A percentile compares a stretch with the other conserved stretches of the same genome.
Conservation (phyloP, 2,888 invertebrate species). For the Serripes groenlandicus region DNA sequence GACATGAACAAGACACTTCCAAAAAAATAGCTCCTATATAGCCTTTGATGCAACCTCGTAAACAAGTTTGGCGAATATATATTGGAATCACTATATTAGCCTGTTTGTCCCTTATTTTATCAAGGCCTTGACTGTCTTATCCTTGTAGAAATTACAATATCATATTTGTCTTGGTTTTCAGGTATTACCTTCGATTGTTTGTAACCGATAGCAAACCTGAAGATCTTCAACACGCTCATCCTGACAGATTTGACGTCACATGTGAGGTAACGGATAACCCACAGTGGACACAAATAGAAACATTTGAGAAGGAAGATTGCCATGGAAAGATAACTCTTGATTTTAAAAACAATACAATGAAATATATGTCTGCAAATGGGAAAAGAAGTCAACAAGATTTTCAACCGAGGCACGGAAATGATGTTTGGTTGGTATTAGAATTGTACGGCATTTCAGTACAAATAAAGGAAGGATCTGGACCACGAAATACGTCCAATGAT, state of each 20-base stretch:
- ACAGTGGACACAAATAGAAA: constrained; percentile 33
- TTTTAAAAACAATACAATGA: constrained; percentile 16
- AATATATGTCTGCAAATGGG: constrained; percentile 21
- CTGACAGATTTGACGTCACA: constrained; percentile 36
- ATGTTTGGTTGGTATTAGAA: constrained; percentile 46
- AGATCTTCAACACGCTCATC: constrained; percentile 21
- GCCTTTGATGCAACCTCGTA: too few relatives aligned
- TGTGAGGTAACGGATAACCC: background rate
- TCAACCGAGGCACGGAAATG: background rate
- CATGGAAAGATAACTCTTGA: constrained; percentile 34
- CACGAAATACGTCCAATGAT: too few relatives aligned
- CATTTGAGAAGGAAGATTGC: constrained; percentile 55
- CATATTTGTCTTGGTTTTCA: too few relatives aligned
- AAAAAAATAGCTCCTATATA: too few relatives aligned
- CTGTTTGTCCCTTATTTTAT: too few relatives aligned
- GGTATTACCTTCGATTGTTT: constrained; percentile 37
- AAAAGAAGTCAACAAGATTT: constrained; percentile 24
- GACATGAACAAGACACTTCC: too few relatives aligned
- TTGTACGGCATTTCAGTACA: constrained; percentile 39
- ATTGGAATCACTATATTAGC: too few relatives aligned
- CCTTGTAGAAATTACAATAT: too few relatives aligned
- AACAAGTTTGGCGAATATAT: too few relatives aligned
- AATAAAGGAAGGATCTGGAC: background rate
- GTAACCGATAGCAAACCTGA: constrained; percentile 30
- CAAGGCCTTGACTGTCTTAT: too few relatives aligned